phyloP scores from a whole-genome alignment of 2,113 vertebrate genomes.

The Python bivittatus region DNA sequence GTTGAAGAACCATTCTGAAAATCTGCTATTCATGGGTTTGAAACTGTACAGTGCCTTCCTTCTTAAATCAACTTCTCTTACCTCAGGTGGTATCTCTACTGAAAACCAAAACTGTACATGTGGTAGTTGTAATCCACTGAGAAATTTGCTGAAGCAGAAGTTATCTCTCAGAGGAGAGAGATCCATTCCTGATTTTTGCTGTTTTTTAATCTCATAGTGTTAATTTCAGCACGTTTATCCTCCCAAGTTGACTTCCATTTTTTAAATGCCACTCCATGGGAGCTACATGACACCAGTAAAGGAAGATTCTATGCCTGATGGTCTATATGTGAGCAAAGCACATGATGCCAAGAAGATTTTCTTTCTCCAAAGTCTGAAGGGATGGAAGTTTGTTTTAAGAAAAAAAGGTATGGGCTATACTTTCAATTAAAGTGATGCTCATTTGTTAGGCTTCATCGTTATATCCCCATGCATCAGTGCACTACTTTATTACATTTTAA shows the following conservation, averaged over 20 bases:
- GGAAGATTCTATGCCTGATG: neutral
- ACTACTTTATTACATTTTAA: slow-evolving; percentile 12
- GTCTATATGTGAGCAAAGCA: neutral
- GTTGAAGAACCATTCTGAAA: slow-evolving; percentile 3
- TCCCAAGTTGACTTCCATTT: neutral
- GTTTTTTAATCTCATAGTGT: neutral
- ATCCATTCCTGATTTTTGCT: neutral
- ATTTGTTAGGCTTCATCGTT: neutral
- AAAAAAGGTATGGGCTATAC: neutral
- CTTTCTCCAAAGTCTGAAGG: neutral
- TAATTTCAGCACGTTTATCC: neutral
- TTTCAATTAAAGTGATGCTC: neutral
- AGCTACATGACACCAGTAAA: neutral
- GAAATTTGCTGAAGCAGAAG: neutral
- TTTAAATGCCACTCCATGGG: neutral
- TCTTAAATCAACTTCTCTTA: neutral
- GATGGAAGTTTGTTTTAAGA: neutral
- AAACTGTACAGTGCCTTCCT: neutral
- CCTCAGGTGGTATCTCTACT: neutral
- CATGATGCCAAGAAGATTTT: neutral
- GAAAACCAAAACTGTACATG: neutral
- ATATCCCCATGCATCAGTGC: neutral
- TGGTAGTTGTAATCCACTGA: neutral
- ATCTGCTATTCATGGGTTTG: neutral
- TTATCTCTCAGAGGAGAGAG: neutral